Evolutionary conservation across 2,113 vertebrate species (phyloP).

Genomic region (Dascyllus trimaculatus): DNA sequence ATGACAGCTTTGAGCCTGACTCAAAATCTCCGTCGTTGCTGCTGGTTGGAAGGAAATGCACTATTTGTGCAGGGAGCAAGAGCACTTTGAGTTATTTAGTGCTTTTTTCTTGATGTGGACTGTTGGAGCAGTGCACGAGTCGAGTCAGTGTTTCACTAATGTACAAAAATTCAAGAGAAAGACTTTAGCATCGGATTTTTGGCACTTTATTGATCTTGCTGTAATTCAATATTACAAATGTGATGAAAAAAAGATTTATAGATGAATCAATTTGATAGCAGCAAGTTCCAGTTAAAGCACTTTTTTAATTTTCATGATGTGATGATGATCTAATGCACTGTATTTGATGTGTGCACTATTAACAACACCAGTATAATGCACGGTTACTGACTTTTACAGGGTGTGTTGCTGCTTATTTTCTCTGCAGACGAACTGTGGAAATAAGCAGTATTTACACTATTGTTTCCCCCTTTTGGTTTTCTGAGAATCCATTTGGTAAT

Average conservation of each 20-base stretch:
- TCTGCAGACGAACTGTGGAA: neutral
- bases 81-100: neutral
- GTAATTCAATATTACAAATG: neutral
- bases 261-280: too few relatives aligned
- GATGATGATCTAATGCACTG: neutral
- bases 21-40: neutral
- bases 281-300: too few relatives aligned
- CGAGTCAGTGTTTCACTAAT: neutral
- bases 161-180: neutral
- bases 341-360: neutral
- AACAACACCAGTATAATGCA: neutral
- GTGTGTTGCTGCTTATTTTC: neutral
- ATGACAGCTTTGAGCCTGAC: conserved; percentile 14
- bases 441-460: neutral
- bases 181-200: too few relatives aligned
- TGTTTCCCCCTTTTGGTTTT: neutral
- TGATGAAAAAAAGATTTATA: too few relatives aligned
- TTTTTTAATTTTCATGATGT: too few relatives aligned
- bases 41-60: neutral
- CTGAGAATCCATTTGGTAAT: neutral
- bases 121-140: neutral
- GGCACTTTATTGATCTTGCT: neutral
- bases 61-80: neutral
- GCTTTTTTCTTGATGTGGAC: neutral
- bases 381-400: too few relatives aligned